These are phyloP conservation scores for Cylloceria caligata DNA, from an alignment of 2,888 invertebrate species.

Conservation along the genomic window DNA sequence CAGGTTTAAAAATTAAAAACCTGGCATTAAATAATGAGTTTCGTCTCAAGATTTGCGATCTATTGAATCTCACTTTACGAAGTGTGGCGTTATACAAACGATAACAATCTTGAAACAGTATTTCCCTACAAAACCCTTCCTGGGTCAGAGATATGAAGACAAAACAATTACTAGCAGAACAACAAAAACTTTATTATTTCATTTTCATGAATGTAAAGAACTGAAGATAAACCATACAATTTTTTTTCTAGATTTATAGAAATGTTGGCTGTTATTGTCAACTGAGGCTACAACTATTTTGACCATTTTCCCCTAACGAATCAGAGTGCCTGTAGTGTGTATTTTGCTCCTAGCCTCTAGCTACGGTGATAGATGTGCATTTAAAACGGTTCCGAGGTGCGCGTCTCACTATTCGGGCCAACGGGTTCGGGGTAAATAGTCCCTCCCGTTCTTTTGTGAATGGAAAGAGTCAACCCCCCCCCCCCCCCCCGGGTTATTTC, in stretches of 20 bases:
- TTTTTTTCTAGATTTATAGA: not conserved
- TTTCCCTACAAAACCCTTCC: too few species aligned
- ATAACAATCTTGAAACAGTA: too few species aligned
- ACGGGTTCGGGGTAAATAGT: constrained; percentile 18
- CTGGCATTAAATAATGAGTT: too few species aligned
- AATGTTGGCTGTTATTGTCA: not conserved
- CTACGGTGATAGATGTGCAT: constrained; percentile 10
- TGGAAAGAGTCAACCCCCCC: constrained; percentile 18
- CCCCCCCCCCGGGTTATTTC: constrained; percentile 43
- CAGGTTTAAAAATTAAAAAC: too few species aligned
- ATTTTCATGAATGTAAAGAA: not conserved
- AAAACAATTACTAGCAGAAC: too few species aligned
- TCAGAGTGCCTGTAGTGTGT: constrained; percentile 1
- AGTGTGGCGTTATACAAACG: too few species aligned
- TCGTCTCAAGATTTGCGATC: too few species aligned
- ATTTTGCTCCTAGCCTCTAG: not conserved
- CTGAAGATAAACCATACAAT: not conserved
- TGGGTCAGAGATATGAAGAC: too few species aligned
- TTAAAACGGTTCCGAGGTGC: constrained; percentile 10
- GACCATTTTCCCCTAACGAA: not conserved
- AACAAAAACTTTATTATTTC: too few species aligned
- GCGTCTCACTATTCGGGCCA: not conserved
- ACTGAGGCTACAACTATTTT: too few species aligned
- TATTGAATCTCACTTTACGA: too few species aligned
- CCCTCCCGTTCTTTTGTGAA: not conserved